Evolutionary conservation across 1,140 invertebrate genomes (phyloP).

Genomic region (Drosophila littoralis): DNA sequence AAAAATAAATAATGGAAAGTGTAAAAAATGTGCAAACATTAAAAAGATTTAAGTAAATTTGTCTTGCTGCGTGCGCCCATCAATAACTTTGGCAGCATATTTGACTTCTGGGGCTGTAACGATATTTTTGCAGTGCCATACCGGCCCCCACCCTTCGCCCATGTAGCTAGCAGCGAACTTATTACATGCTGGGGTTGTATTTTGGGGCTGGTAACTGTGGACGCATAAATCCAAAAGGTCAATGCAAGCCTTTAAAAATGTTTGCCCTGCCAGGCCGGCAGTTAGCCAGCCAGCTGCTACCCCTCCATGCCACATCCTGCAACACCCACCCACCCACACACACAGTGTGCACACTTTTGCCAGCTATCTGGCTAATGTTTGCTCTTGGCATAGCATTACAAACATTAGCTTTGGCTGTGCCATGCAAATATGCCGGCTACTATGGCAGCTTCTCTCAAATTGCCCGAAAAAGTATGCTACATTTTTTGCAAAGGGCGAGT

Average conservation of each 20-base stretch:
- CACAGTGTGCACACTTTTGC: slow-evolving; percentile 32
- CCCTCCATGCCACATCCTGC: neutral
- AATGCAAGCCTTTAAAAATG: slow-evolving; percentile 53
- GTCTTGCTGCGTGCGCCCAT: slow-evolving; percentile 79
- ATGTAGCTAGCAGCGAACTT: slow-evolving; percentile 8
- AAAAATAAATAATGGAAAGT: slow-evolving; percentile 10
- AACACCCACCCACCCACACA: neutral
- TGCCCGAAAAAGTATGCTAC: slow-evolving; percentile 72
- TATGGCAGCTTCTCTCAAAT: slow-evolving; percentile 41
- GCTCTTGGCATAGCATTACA: slow-evolving; percentile 57
- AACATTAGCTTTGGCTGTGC: slow-evolving; percentile 54
- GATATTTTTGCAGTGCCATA: slow-evolving; percentile 15
- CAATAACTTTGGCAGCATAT: slow-evolving; percentile 80
- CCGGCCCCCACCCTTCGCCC: too few species aligned
- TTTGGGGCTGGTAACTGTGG: slow-evolving; percentile 28
- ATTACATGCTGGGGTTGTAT: slow-evolving; percentile 24
- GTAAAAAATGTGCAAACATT: slow-evolving; percentile 79
- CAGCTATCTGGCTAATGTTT: slow-evolving; percentile 58
- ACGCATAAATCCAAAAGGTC: slow-evolving; percentile 53
- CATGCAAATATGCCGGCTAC: slow-evolving; percentile 69
- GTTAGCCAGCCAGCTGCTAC: slow-evolving; percentile 10
- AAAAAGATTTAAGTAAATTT: slow-evolving; percentile 83
- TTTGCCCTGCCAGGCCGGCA: slow-evolving; percentile 22
- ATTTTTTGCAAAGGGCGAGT: slow-evolving; percentile 49
- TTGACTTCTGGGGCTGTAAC: slow-evolving; percentile 50